A percentile compares a stretch with the other conserved stretches of the same genome.
Evolutionary conservation across 2,888 invertebrate genomes (phyloP).

Genomic region (Caenorhabditis panamensis): DNA sequence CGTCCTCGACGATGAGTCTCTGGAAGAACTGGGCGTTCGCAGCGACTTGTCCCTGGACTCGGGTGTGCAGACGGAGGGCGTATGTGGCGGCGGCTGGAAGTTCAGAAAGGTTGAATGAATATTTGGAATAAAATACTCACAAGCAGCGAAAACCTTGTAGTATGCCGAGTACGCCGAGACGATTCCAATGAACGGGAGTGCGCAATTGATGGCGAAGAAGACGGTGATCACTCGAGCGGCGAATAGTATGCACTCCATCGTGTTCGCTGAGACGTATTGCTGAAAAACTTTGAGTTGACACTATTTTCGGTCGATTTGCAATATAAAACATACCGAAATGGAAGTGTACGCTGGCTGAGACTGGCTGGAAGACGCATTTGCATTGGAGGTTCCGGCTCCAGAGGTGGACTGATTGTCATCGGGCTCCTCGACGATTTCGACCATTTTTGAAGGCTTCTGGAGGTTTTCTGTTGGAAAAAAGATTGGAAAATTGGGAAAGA

Average conservation of each 20-base stretch:
- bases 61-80: conserved; percentile 94
- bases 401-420: conserved; percentile 48
- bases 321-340: conserved; percentile 41
- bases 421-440: conserved; percentile 62
- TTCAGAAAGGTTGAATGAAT: not conserved
- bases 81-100: conserved; percentile 90
- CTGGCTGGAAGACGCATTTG: not conserved
- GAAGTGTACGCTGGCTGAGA: conserved; percentile 1
- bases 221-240: conserved; percentile 90
- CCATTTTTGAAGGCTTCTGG: conserved; percentile 33
- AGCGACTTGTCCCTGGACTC: conserved; percentile 86
- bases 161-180: conserved; percentile 85
- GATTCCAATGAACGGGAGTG: conserved; percentile 90
- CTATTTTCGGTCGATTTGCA: not conserved
- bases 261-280: conserved; percentile 86
- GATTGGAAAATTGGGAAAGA: not conserved
- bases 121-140: conserved; percentile 61
- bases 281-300: conserved; percentile 69
- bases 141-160: conserved; percentile 90
- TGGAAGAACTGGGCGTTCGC: conserved; percentile 90
- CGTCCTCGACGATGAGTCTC: conserved; percentile 88
- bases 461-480: conserved; percentile 1
- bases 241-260: conserved; percentile 92
- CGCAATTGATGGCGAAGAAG: conserved; percentile 89
- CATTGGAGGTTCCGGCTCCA: conserved; percentile 32